These are phyloP conservation scores for Bhutanitis thaidina DNA, from an alignment of 2,888 invertebrate species.

Conservation along the genomic window DNA sequence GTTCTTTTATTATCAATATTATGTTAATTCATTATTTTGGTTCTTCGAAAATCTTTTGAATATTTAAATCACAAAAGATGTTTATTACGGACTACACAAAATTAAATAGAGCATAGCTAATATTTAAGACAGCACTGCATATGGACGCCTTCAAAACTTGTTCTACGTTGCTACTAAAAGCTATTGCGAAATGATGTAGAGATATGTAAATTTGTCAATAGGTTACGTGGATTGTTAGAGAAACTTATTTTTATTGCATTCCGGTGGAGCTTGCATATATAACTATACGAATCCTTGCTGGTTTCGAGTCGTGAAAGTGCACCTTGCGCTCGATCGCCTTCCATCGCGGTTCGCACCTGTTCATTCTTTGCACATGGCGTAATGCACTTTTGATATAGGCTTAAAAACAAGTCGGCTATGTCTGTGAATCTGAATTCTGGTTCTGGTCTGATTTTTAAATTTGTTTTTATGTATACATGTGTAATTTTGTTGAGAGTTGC, in stretches of 20 bases:
- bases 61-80: neutral
- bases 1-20: too few relatives aligned
- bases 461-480: constrained; percentile 15
- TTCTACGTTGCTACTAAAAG: constrained; percentile 7
- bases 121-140: neutral
- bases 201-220: constrained; percentile 20
- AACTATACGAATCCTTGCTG: constrained; percentile 43
- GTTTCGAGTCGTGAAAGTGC: constrained; percentile 55
- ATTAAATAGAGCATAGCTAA: constrained; percentile 5
- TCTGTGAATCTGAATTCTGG: constrained; percentile 10
- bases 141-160: constrained; percentile 8
- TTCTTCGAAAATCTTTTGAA: too few relatives aligned
- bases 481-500: too few relatives aligned
- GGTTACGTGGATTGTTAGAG: constrained; percentile 29
- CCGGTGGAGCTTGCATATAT: constrained; percentile 25
- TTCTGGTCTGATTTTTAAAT: too few relatives aligned
- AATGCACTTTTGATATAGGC: constrained; percentile 35
- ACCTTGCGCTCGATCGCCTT: constrained; percentile 48
- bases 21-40: too few relatives aligned
- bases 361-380: constrained; percentile 65
- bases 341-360: constrained; percentile 36
- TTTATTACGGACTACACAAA: neutral
- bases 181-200: constrained; percentile 22
- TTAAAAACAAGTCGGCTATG: constrained; percentile 7
- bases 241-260: constrained; percentile 43